Conservation (phyloP, 2,113 vertebrate species). For the Xyliphius kryptos region DNA sequence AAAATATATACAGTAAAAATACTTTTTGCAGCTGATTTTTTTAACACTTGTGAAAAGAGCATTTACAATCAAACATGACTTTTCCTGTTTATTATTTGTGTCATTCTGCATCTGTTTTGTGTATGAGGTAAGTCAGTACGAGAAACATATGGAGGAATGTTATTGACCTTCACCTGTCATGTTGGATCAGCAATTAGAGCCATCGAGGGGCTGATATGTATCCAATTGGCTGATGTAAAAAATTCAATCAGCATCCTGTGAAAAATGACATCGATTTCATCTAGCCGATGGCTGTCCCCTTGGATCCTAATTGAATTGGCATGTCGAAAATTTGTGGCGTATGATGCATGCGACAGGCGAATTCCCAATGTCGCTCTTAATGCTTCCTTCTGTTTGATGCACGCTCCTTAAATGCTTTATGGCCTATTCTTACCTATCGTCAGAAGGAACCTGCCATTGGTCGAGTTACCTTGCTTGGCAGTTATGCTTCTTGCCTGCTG, state of each 20-base stretch:
- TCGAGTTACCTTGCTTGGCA: slow-evolving; percentile 26
- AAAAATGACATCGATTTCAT: slow-evolving; percentile 36
- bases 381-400: slow-evolving; percentile 8
- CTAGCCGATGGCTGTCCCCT: slow-evolving; percentile 26
- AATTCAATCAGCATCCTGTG: slow-evolving; percentile 41
- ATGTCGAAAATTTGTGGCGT: slow-evolving; percentile 12
- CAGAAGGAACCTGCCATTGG: slow-evolving; percentile 10
- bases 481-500: slow-evolving; percentile 26
- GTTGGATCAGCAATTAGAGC: slow-evolving; percentile 39
- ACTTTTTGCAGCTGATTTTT: no score
- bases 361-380: slow-evolving; percentile 18
- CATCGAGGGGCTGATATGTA: slow-evolving; percentile 33
- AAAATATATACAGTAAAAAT: no score
- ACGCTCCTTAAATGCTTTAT: neutral
- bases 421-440: slow-evolving; percentile 16
- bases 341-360: slow-evolving; percentile 10
- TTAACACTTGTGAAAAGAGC: no score
- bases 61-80: no score
- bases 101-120: slow-evolving; percentile 17
- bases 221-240: slow-evolving; percentile 30
- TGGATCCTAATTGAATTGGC: slow-evolving; percentile 40
- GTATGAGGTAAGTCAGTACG: no score
- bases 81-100: no score
- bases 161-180: slow-evolving; percentile 46
- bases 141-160: no score